Base-by-base conservation (phyloP, 2,797 vertebrate species). In the Hydrocynus forskahlii region DNA sequence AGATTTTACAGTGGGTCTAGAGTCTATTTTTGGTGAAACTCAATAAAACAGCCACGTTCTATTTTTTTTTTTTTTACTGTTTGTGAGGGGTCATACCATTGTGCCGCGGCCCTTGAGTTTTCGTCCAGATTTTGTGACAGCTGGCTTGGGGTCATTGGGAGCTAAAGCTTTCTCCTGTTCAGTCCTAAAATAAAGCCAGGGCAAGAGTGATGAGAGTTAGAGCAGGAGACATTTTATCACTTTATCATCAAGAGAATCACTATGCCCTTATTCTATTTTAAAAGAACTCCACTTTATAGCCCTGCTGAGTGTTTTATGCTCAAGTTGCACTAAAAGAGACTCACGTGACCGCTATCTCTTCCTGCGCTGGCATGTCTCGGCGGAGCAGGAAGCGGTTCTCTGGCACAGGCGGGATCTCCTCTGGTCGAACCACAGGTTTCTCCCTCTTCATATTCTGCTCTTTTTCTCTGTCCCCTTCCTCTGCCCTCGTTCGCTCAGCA, bases 81-180 rank as follows among this genome's bases (percentile, higher is more conserved):
- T 50, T 78, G 45, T 12, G 25, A 52, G 4, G 14, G 43, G 48
- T 88, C 94, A 43, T 95, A 99, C 98, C 93, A 99, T 97, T 76
- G 97, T 99, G 89, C 98, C 98, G 85, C 98, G 95, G 90, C 98
- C 98, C 94, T 95, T 97, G 84, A 99, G 98, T 91, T 97, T 99
- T 79, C 98, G 94, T 87, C 98, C 98, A 40, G 98, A 99, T 91
- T 99, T 99, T 19, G 98, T 98, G 55, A 99, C 94, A 2, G 95
- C 94, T 86, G 97, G 96, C 90, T 99, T 99, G 84, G 94, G 93
- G 62, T 97, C 96, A 88, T 76, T 85, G 82, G 91, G 81, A 87
- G 91, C 82, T 60, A 92, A 86, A 0, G 87, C 16, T 76, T 92
- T 90, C 86, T 96, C 95, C 84, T 93, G 93, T 77, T 94, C 90